Evolutionary conservation across 2,113 vertebrate species (phyloP).

Genomic region (Oriolus oriolus): DNA sequence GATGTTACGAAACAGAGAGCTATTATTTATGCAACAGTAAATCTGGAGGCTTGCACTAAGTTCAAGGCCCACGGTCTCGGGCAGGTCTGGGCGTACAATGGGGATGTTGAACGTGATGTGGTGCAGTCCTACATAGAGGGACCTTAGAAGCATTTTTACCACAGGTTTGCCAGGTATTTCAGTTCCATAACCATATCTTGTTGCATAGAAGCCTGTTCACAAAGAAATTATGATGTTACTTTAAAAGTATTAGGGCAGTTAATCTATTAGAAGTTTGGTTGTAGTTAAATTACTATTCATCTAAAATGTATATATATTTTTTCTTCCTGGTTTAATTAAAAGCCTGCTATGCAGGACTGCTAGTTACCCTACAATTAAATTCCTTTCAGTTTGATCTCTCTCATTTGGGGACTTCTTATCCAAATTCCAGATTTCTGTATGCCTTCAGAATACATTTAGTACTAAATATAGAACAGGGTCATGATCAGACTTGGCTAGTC

Average conservation of each 20-base stretch:
- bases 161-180: not conserved
- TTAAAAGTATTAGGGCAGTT: not conserved
- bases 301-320: not conserved
- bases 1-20: not conserved
- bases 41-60: not conserved
- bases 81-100: not conserved
- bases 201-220: not conserved
- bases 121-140: not conserved
- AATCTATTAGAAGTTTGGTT: not conserved
- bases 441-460: not conserved
- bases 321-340: not conserved
- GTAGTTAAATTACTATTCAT: not conserved
- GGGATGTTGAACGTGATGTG: fast-evolving
- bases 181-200: not conserved
- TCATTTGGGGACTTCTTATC: not conserved
- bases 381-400: not conserved
- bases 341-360: fast-evolving
- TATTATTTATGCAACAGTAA: not conserved
- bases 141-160: not conserved
- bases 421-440: not conserved
- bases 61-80: no score
- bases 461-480: conserved; percentile 12
- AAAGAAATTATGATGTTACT: not conserved
- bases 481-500: not conserved
- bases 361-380: not conserved